Evolutionary conservation across 2,888 invertebrate species (phyloP).

Genomic region (Epicampocera succincta): DNA sequence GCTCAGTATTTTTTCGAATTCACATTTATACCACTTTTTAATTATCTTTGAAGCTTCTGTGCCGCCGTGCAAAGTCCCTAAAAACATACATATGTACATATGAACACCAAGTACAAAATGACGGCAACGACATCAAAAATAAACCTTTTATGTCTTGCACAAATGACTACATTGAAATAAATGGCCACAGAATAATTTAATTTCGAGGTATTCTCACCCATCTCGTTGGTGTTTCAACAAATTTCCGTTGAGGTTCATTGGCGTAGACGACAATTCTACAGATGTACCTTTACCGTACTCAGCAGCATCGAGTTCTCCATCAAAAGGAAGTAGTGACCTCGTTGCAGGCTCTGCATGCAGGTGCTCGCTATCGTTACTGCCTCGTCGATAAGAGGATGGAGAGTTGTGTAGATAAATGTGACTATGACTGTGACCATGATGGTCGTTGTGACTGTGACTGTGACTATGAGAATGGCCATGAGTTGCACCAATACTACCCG

Average conservation of each 20-base stretch:
- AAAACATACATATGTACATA: too few species aligned
- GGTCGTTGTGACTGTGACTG: conserved; percentile 73
- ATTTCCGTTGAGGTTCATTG: conserved; percentile 63
- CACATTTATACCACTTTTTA: too few species aligned
- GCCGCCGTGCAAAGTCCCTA: not conserved
- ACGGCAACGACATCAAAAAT: not conserved
- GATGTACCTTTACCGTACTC: conserved; percentile 42
- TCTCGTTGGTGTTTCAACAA: conserved; percentile 67
- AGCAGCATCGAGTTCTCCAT: conserved; percentile 43
- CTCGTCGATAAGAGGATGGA: conserved; percentile 15
- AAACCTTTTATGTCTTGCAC: conserved; percentile 38
- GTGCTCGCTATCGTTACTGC: conserved; percentile 67
- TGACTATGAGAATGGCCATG: conserved; percentile 76
- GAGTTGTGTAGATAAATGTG: conserved; percentile 29
- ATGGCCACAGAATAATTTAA: conserved; percentile 58
- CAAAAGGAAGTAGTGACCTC: conserved; percentile 45
- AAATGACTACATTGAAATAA: conserved; percentile 60
- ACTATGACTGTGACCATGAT: conserved; percentile 62
- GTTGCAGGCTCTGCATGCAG: conserved; percentile 35
- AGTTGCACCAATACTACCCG: conserved; percentile 77
- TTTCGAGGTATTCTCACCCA: conserved; percentile 70
- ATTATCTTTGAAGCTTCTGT: not conserved
- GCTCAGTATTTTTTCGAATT: not conserved
- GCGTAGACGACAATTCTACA: conserved; percentile 51
- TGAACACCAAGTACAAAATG: conserved; percentile 5